Conservation (phyloP, 2,797 vertebrate genomes). For the Scomberomorus guttatus region DNA sequence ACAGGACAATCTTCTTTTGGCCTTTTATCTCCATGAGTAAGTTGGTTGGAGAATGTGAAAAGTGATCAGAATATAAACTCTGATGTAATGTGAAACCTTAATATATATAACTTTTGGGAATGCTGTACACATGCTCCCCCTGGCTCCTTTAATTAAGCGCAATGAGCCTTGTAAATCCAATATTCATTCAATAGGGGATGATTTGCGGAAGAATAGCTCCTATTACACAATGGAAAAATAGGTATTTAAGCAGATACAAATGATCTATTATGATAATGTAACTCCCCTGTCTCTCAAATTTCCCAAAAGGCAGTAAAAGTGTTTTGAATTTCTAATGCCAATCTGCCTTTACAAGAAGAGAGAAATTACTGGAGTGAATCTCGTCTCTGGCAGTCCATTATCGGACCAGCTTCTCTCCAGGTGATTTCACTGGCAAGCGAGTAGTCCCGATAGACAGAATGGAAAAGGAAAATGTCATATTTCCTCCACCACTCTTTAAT, state of each 20-base stretch:
- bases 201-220: conserved; percentile 60
- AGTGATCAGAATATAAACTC: conserved; percentile 33
- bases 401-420: conserved; percentile 77
- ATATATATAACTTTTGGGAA: conserved; percentile 56
- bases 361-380: conserved; percentile 79
- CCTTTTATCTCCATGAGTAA: conserved; percentile 53
- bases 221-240: conserved; percentile 64
- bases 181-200: conserved; percentile 59
- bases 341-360: conserved; percentile 70
- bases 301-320: conserved; percentile 68
- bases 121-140: conserved; percentile 45
- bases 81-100: conserved; percentile 43
- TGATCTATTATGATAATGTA: conserved; percentile 77
- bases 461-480: conserved; percentile 85
- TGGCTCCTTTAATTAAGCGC: conserved; percentile 70
- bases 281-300: conserved; percentile 68
- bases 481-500: conserved; percentile 83
- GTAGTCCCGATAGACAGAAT: conserved; percentile 82
- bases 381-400: conserved; percentile 79
- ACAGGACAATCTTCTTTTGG: conserved; percentile 27
- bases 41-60: conserved; percentile 15
- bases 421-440: conserved; percentile 80
- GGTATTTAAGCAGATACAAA: conserved; percentile 75
- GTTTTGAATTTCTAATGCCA: conserved; percentile 75
- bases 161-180: conserved; percentile 75